Evolutionary conservation across 2,113 vertebrate species (phyloP), one percentile per base, ranked within the genome.

Genomic region (Macrotus californicus): DNA sequence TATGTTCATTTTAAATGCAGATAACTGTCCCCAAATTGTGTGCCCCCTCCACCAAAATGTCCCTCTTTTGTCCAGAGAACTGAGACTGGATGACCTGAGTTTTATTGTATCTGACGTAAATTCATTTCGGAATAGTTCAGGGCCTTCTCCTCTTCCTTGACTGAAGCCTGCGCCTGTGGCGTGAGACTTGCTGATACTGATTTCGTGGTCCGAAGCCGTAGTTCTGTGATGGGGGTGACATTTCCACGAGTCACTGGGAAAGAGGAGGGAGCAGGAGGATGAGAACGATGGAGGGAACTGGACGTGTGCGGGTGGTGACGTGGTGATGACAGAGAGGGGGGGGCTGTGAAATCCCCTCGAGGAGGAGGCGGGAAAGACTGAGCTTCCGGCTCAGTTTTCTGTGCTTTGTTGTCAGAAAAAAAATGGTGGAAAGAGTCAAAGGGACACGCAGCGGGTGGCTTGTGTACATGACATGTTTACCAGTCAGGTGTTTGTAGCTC

Each of bases 291-390:
- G 54, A 41, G 76, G 46, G 15, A n/a, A 10, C 5, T 29, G 18
- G 21, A 5, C n/a, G 15, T 6, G 48, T 15, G 0, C 39, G 21
- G 22, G 12, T n/a, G 54, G 0, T 7, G 34, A 4, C 1, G 0
- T 41, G 39, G 21, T 18, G 12, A 13, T 22, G 31, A 22, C 36
- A 7, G 9, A 8, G 31, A 31, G 87, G 9, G 11, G 10, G 6
- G 43, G 39, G 1, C 3, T 0, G 4, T n/a, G 24, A 34, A 41
- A n/a, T 5, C 34, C 41, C 26, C 9, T n/a, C 0, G 1, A 3
- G 29, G 50, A 43, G 11, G 18, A 43, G 50, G 29, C 24, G 19
- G 7, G 6, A 7, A 14, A 22, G 54, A 41, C 11, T 12, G 6
- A 36, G 48, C 52, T 84, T 67, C 69, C 26, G 50, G 46, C 64